These are phyloP conservation scores for Drosophila kanekoi DNA, from an alignment of 2,888 invertebrate species.

Conservation along the genomic window DNA sequence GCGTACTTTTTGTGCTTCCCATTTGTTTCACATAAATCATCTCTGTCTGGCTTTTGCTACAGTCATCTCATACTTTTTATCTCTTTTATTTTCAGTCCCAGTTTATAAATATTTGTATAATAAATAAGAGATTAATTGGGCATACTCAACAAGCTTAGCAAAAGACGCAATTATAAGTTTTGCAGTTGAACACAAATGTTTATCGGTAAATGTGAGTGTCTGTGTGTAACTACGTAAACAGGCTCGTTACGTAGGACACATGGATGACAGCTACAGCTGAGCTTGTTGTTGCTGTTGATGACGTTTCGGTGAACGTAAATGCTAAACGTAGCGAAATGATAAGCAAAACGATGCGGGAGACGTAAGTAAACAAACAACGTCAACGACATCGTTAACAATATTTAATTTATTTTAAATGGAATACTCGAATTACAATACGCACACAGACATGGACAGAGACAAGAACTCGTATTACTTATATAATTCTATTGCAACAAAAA, in stretches of 20 bases:
- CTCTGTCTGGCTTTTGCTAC: neutral
- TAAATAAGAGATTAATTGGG: constrained; percentile 44
- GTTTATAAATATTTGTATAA: constrained; percentile 38
- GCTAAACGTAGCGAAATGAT: constrained; percentile 33
- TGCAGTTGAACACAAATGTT: neutral
- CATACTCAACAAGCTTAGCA: constrained; percentile 16
- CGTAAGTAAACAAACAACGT: constrained; percentile 20
- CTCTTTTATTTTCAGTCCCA: neutral
- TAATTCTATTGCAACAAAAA: constrained; percentile 51
- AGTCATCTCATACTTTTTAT: constrained; percentile 11
- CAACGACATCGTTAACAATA: constrained; percentile 28
- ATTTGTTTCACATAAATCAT: constrained; percentile 31
- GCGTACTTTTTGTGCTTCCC: constrained; percentile 29
- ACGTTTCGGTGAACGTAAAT: constrained; percentile 19
- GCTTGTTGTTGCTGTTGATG: constrained; percentile 12
- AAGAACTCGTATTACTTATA: constrained; percentile 40
- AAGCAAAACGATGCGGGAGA: constrained; percentile 15
- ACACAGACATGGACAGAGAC: constrained; percentile 10
- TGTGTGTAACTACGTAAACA: constrained; percentile 14
- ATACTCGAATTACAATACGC: constrained; percentile 43
- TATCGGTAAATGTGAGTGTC: constrained; percentile 1
- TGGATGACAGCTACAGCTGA: constrained; percentile 1
- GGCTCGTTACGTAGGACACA: constrained; percentile 3
- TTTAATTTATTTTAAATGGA: constrained; percentile 47
- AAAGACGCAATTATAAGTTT: constrained; percentile 32